phyloP scores from a whole-genome alignment of 2,113 vertebrate species.

The Sardina pilchardus region DNA sequence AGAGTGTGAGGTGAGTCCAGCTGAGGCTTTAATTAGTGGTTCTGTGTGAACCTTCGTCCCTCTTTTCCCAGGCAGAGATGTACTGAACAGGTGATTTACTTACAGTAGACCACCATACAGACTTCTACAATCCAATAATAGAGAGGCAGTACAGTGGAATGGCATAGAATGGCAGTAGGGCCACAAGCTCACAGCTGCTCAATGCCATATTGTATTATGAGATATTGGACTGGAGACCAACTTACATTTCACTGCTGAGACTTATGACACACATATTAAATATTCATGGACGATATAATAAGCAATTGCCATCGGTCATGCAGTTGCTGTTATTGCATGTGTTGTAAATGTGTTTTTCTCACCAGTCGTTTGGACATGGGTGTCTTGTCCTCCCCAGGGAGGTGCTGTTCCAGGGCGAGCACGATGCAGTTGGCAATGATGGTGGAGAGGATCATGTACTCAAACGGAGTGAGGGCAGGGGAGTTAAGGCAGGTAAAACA shows the following conservation, averaged over 20 bases:
- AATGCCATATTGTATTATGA: no score
- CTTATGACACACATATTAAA: background rate
- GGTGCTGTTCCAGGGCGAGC: conserved; percentile 93
- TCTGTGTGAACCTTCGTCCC: background rate
- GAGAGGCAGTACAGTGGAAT: background rate
- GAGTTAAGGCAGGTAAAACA: conserved; percentile 76
- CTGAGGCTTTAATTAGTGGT: no score
- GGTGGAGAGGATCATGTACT: conserved; percentile 98
- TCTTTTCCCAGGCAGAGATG: background rate
- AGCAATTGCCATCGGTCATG: conserved; percentile 12
- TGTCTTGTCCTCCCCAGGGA: conserved; percentile 95
- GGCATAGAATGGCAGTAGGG: background rate
- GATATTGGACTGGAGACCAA: no score
- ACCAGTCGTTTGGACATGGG: conserved; percentile 97
- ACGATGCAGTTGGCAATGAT: conserved; percentile 99
- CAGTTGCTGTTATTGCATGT: background rate
- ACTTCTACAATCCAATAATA: background rate
- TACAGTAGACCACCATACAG: background rate
- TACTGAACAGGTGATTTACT: background rate
- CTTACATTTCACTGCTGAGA: background rate
- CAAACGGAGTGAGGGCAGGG: conserved; percentile 83
- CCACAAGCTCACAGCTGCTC: background rate
- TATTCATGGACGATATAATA: background rate
- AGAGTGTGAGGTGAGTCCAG: background rate
- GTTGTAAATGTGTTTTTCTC: conserved; percentile 58